Conservation (phyloP, 2,797 vertebrate species). For the Dermochelys coriacea region DNA sequence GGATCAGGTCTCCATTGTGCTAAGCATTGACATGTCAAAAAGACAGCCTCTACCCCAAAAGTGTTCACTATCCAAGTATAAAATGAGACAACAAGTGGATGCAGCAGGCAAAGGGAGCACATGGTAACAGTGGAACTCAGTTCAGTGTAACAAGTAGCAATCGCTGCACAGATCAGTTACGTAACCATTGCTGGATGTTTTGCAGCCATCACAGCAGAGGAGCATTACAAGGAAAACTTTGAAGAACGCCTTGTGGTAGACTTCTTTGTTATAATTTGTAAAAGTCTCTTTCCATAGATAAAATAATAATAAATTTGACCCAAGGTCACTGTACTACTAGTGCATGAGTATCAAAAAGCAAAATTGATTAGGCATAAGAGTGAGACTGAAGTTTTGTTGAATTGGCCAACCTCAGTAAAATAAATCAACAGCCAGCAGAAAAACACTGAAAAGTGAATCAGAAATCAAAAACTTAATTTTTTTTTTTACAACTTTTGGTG, state of each 20-base stretch:
- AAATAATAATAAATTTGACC: neutral
- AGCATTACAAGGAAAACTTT: neutral
- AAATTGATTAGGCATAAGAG: neutral
- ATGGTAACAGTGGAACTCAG: neutral
- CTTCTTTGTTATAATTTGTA: neutral
- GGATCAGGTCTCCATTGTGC: neutral
- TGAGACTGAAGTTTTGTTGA: neutral
- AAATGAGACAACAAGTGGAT: neutral
- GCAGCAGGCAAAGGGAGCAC: neutral
- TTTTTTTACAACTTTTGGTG: neutral
- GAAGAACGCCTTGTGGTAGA: neutral
- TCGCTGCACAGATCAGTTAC: neutral
- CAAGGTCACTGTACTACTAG: neutral
- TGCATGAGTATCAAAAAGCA: neutral
- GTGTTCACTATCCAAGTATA: neutral
- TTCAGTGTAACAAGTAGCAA: neutral
- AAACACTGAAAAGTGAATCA: neutral
- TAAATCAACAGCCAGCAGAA: neutral
- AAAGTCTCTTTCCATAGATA: neutral
- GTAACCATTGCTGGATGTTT: neutral
- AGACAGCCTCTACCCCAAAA: neutral
- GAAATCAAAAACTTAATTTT: neutral
- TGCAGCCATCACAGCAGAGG: neutral
- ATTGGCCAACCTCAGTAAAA: neutral
- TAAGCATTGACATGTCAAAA: neutral